Evolutionary conservation across 2,797 vertebrate species (phyloP), one percentile per base, ranked within the genome.

Genomic region (Hemitrygon akajei): DNA sequence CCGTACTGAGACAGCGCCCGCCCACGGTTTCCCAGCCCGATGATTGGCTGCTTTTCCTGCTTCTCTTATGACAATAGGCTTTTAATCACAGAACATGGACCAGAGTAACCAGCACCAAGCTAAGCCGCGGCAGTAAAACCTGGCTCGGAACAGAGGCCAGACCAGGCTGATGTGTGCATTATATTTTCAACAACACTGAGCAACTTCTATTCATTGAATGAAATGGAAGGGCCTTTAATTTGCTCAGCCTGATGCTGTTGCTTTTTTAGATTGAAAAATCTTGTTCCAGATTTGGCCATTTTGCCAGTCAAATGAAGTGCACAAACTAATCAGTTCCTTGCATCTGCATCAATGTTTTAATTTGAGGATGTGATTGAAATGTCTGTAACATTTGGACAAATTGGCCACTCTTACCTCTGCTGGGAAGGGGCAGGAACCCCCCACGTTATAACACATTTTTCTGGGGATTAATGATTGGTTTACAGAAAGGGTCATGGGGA

Each of bases 1-100:
- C 12, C 91, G 66, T 97, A 96, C 94, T 97, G 94, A 97, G 20
- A 93, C 93, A 40, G 12, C 3, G 0, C 40, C 14, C 0, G 4
- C 22, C 4, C 84, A 47, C 14, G 25, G 2, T 66, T 12, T 73
- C 66, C 18, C 16, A 2, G 10, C 71, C 73, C 60, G 25, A 71
- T 76, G 47, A 25, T 66, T 76, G 18, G 18, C 71, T 27, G 30
- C 3, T 81, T 47, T 30, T 60, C 63, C 20, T 34, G 20, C 30
- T 11, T 60, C 71, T 30, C 12, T 12, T 14, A 63, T 6, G 27
- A 40, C 22, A 93, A n/a, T 73, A 11, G 37, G 91, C 12, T 93
- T 56, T 56, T 75, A 86, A 93, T 77, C 25, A 47, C 18, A 30
- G n/a, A 40, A n/a, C 40, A 58, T 30, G n/a, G 25, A 93, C n/a